Conservation (phyloP, 2,888 invertebrate species). For the Megaustenia siamemsis region DNA sequence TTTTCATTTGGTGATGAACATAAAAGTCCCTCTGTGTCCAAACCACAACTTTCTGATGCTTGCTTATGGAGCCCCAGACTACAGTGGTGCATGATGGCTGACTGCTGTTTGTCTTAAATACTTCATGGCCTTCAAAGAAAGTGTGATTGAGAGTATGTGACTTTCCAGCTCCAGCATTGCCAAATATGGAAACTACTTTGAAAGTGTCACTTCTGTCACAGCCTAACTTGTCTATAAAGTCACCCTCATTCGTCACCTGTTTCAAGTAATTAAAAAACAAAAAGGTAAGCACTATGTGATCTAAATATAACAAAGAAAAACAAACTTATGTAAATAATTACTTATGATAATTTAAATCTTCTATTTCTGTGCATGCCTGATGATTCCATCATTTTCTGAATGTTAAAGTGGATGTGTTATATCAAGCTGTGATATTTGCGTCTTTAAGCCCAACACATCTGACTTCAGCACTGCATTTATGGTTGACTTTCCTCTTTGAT, state of each 20-base stretch:
- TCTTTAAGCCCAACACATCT: too few species aligned
- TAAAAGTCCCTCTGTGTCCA: constrained; percentile 89
- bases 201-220: constrained; percentile 80
- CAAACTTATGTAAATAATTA: too few species aligned
- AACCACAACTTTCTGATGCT: constrained; percentile 85
- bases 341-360: too few species aligned
- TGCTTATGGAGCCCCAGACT: constrained; percentile 88
- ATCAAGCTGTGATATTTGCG: too few species aligned
- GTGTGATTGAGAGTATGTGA: constrained; percentile 88
- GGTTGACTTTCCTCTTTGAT: too few species aligned
- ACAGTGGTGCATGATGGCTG: constrained; percentile 88
- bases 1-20: constrained; percentile 85
- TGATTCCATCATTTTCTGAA: too few species aligned
- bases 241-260: constrained; percentile 75
- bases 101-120: constrained; percentile 85
- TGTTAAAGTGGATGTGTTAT: too few species aligned
- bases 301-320: too few species aligned
- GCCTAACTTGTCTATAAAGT: constrained; percentile 76
- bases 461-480: too few species aligned
- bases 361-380: too few species aligned
- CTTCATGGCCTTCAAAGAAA: constrained; percentile 85
- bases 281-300: too few species aligned
- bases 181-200: constrained; percentile 91
- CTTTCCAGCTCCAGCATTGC: constrained; percentile 91
- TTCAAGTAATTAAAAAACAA: too few species aligned